Percentiles rank a stretch among this genome's conserved stretches.
phyloP scores from a whole-genome alignment of 2,113 vertebrate species.

The Hipposideros armiger region DNA sequence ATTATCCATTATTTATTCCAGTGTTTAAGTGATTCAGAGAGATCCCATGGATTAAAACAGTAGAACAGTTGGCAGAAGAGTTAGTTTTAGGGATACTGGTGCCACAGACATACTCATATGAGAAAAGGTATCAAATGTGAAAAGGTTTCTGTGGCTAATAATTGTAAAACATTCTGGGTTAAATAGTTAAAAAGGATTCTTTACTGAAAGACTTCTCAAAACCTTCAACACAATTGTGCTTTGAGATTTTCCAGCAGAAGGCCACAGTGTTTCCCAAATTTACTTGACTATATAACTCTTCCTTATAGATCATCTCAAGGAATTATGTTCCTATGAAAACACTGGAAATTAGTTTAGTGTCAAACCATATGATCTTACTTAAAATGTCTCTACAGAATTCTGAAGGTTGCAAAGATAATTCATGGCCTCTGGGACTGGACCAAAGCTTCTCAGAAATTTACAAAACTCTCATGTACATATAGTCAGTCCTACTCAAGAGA shows the following conservation, averaged over 20 bases:
- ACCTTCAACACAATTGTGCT: neutral
- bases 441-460: constrained; percentile 20
- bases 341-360: constrained; percentile 1
- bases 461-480: neutral
- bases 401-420: constrained; percentile 31
- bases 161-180: neutral
- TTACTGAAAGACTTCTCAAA: neutral
- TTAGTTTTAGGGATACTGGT: neutral
- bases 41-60: neutral
- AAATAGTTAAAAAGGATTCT: neutral
- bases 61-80: neutral
- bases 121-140: neutral
- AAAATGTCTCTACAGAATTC: neutral
- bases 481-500: neutral
- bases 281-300: neutral
- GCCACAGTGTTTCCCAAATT: neutral
- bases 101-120: neutral
- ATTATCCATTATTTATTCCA: neutral
- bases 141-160: neutral
- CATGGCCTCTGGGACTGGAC: neutral
- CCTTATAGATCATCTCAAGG: neutral
- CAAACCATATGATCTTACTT: neutral
- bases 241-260: neutral
- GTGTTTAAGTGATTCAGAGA: neutral
- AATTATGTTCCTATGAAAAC: constrained; percentile 48